These are phyloP conservation scores for Troilus luridus DNA, from an alignment of 2,888 invertebrate species.

Conservation along the genomic window DNA sequence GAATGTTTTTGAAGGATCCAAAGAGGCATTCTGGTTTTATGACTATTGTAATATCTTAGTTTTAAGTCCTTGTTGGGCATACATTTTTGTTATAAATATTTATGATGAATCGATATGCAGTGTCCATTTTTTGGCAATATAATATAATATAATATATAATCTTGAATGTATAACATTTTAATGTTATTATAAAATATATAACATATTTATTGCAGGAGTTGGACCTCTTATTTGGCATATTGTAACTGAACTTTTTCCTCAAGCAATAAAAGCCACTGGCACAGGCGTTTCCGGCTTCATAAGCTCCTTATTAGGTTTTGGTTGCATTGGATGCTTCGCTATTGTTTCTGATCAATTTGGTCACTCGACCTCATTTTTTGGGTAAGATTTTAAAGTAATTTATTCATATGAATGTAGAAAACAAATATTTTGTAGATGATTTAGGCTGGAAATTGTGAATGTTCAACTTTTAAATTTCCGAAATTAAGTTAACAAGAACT, in stretches of 20 bases:
- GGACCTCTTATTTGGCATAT: constrained; percentile 52
- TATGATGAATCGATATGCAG: no score
- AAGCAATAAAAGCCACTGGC: constrained; percentile 46
- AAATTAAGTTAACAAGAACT: no score
- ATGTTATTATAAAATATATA: background rate
- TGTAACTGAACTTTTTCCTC: constrained; percentile 45
- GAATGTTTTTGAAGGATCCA: no score
- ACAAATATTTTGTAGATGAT: background rate
- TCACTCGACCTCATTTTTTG: background rate
- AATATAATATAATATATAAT: background rate
- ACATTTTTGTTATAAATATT: no score
- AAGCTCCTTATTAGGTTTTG: constrained; percentile 21
- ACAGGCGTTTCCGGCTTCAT: constrained; percentile 44
- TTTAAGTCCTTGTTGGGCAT: no score
- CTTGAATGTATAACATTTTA: background rate
- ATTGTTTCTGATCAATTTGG: constrained; percentile 35
- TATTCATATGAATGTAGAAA: background rate
- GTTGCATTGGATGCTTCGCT: constrained; percentile 1
- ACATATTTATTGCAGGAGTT: constrained; percentile 11
- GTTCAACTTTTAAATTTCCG: no score
- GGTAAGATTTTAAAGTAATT: constrained; percentile 3
- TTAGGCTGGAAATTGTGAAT: no score
- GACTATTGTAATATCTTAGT: no score
- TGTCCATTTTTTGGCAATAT: no score
- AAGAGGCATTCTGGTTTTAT: no score